Conservation (phyloP, 1,140 invertebrate genomes). For the Tetragnatha versicolor region DNA sequence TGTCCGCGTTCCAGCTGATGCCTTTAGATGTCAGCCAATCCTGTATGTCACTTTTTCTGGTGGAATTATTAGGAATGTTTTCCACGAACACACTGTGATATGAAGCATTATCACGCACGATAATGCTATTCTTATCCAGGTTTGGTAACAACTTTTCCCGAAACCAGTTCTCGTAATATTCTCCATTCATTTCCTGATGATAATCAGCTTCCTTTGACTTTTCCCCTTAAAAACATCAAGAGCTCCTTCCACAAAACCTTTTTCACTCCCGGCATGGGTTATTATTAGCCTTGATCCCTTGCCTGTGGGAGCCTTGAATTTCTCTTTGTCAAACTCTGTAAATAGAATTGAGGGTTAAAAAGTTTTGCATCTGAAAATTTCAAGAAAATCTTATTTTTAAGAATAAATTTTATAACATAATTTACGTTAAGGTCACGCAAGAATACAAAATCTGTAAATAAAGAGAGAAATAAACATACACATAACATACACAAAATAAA, state of each 20-base stretch:
- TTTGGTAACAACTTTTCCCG: slow-evolving; percentile 59
- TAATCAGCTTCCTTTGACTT: slow-evolving; percentile 56
- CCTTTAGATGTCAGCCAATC: background rate
- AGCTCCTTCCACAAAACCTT: background rate
- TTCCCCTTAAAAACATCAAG: background rate
- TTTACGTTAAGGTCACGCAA: too few relatives aligned
- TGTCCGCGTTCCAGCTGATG: background rate
- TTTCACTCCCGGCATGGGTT: slow-evolving; percentile 2
- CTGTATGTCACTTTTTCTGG: background rate
- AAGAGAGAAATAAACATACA: too few relatives aligned
- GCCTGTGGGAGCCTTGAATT: background rate
- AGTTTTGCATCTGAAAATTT: too few relatives aligned
- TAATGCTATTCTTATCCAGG: slow-evolving; percentile 57
- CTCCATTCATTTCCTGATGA: slow-evolving; percentile 57
- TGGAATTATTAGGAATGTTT: slow-evolving; percentile 4
- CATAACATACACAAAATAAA: too few relatives aligned
- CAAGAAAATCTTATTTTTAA: too few relatives aligned
- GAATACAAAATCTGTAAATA: too few relatives aligned
- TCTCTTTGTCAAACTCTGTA: too few relatives aligned
- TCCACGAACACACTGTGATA: slow-evolving; percentile 56
- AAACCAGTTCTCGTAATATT: slow-evolving; percentile 58
- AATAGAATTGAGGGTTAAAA: too few relatives aligned
- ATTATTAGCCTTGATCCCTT: background rate
- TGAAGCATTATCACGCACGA: slow-evolving; percentile 59
- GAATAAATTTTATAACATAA: too few relatives aligned